A percentile compares a stretch with the other conserved stretches of the same genome.
phyloP scores from a whole-genome alignment of 2,888 invertebrate species.

The Erannis defoliaria region DNA sequence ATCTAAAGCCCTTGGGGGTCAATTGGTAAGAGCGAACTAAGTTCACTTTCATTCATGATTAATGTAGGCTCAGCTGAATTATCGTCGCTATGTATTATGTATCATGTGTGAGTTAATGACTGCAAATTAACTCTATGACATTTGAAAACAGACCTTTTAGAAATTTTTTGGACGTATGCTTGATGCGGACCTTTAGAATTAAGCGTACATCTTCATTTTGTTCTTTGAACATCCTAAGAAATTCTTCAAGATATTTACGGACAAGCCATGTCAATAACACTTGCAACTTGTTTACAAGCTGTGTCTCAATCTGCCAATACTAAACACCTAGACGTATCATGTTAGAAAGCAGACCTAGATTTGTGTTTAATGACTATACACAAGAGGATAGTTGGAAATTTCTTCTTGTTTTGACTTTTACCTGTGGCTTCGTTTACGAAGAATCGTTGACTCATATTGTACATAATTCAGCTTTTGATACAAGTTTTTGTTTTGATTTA shows the following conservation, averaged over 20 bases:
- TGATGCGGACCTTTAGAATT: constrained; percentile 3
- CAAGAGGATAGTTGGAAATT: constrained; percentile 18
- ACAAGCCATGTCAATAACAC: constrained; percentile 14
- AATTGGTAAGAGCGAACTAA: constrained; percentile 43
- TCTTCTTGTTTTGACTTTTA: constrained; percentile 29
- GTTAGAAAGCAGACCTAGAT: constrained; percentile 38
- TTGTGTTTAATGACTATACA: constrained; percentile 32
- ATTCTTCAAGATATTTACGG: not conserved
- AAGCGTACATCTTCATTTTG: not conserved
- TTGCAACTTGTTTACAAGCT: constrained; percentile 14
- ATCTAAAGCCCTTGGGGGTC: constrained; percentile 58
- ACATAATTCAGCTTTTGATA: not conserved
- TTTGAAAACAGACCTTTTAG: constrained; percentile 11
- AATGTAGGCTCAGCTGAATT: constrained; percentile 20
- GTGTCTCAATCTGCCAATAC: constrained; percentile 11
- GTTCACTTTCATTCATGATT: constrained; percentile 50
- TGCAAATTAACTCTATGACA: constrained; percentile 18
- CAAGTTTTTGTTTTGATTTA: not conserved
- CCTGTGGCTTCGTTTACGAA: not conserved
- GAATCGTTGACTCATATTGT: constrained; percentile 1
- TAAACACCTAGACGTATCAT: constrained; percentile 27
- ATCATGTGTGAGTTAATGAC: constrained; percentile 20
- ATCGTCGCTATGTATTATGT: constrained; percentile 16
- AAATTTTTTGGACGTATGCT: constrained; percentile 1
- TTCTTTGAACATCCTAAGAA: not conserved